Evolutionary conservation across 2,888 invertebrate genomes (phyloP).

Genomic region (Troilus luridus): DNA sequence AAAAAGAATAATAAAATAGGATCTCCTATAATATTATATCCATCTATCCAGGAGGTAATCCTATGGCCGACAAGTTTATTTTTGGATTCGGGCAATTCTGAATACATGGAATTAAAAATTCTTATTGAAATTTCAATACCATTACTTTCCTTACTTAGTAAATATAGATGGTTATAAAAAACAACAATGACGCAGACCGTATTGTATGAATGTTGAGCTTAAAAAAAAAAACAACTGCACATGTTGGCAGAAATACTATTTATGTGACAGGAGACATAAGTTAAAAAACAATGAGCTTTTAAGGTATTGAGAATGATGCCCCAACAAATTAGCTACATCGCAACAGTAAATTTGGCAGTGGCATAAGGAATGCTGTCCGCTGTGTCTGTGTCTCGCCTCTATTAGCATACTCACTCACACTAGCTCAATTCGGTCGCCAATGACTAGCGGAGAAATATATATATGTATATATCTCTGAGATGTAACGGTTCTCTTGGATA

Average conservation of each 20-base stretch:
- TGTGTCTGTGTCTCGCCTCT: background rate
- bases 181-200: background rate
- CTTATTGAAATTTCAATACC: too few relatives aligned
- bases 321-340: background rate
- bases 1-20: too few relatives aligned
- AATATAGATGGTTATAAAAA: too few relatives aligned
- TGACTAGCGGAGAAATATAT: background rate
- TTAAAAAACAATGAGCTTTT: background rate
- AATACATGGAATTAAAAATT: too few relatives aligned
- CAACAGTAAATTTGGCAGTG: background rate
- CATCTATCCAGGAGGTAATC: too few relatives aligned
- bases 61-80: too few relatives aligned
- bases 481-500: background rate
- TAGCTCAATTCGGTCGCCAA: background rate
- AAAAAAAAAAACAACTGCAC: background rate
- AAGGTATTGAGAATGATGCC: background rate
- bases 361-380: background rate
- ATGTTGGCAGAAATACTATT: background rate
- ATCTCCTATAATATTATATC: too few relatives aligned
- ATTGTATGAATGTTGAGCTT: background rate
- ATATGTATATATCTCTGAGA: background rate
- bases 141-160: too few relatives aligned
- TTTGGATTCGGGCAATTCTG: too few relatives aligned
- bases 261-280: background rate
- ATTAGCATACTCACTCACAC: background rate